phyloP scores from a whole-genome alignment of 2,888 invertebrate genomes.

The Allacma fusca region DNA sequence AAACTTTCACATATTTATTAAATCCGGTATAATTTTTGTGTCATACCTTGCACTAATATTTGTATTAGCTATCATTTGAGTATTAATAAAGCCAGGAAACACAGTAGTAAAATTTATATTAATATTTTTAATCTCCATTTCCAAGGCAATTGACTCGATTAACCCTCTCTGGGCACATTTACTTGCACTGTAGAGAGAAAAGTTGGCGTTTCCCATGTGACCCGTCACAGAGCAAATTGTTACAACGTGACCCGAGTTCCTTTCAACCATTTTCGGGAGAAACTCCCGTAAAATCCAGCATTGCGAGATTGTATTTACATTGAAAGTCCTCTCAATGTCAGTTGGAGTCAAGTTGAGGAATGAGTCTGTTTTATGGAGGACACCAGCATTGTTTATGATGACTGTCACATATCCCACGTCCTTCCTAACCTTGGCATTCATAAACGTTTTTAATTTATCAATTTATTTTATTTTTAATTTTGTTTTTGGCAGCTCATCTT shows the following conservation, averaged over 20 bases:
- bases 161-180: constrained; percentile 75
- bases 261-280: constrained; percentile 51
- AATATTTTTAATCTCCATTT: constrained; percentile 68
- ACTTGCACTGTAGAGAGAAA: constrained; percentile 71
- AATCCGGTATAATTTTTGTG: too few species aligned
- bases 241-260: constrained; percentile 52
- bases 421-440: constrained; percentile 43
- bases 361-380: constrained; percentile 31
- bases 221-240: constrained; percentile 44
- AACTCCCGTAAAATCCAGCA: constrained; percentile 55
- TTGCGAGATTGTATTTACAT: constrained; percentile 53
- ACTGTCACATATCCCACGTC: constrained; percentile 52
- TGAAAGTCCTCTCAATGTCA: constrained; percentile 48
- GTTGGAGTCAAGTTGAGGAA: constrained; percentile 45
- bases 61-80: constrained; percentile 47
- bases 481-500: neutral
- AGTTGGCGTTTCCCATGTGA: neutral
- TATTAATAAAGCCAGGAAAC: constrained; percentile 72
- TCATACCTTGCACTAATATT: neutral
- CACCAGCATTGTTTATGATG: constrained; percentile 56
- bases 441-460: too few species aligned
- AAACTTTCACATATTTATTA: too few species aligned
- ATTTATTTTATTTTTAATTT: neutral
- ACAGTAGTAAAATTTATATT: constrained; percentile 71
- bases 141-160: constrained; percentile 72